Evolutionary conservation across 1,140 invertebrate genomes (phyloP), one percentile per base, ranked within the genome.

Genomic region (Sycobia sp.): DNA sequence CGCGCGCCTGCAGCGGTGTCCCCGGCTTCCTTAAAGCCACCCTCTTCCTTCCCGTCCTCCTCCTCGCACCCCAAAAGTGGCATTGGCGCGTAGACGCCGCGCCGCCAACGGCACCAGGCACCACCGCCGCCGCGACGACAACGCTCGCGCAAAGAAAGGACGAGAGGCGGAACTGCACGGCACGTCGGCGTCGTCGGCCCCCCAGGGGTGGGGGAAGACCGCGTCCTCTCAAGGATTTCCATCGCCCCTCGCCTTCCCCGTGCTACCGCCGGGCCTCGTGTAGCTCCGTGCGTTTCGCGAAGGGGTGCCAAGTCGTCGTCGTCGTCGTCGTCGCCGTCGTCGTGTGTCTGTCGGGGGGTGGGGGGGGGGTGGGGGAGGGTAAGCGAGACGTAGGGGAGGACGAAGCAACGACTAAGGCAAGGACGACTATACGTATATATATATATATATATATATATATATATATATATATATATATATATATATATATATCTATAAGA

Each of bases 31-130:
- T n/a, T n/a, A n/a, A n/a, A n/a, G n/a, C n/a, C n/a, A n/a, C n/a
- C n/a, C n/a, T n/a, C 47, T 72, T 71, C 66, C 69, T 73, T 75
- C 70, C 66, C 72, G 69, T 67, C 70, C 44, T 43, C 44, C 23
- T 56, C 66, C 70, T 70, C 64, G 67, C 67, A 62, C 67, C 67
- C 66, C 54, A 62, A 70, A 70, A 72, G 69, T 69, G 67, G 63
- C 65, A 66, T 67, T 61, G 69, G 59, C 68, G 66, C 67, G 20
- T 13, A 16, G 8, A 13, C 10, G 18, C 29, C 0, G 13, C 44
- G 32, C 10, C 20, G 29, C 1, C n/a, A 23, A 34, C 16, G 27
- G 23, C 67, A 62, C 62, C 66, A 32, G 39, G 8, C 22, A 50
- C 32, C 56, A 18, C 18, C 4, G 22, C 9, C 34, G 4, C 16